These are phyloP conservation scores for Oryctes rhinoceros DNA, from an alignment of 1,140 invertebrate genomes.

Conservation along the genomic window DNA sequence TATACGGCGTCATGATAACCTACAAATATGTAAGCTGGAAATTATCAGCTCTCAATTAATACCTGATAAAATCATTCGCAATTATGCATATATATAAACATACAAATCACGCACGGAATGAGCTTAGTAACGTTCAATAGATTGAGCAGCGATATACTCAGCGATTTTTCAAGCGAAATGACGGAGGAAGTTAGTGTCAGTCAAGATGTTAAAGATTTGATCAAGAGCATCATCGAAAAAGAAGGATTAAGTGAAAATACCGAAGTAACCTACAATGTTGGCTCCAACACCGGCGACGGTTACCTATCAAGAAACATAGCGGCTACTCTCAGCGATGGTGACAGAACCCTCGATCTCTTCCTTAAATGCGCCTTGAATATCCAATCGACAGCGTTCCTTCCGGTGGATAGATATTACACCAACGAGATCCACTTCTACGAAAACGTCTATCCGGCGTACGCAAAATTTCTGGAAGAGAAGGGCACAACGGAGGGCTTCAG, in stretches of 20 bases:
- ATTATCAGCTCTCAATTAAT: background rate
- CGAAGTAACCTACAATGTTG: background rate
- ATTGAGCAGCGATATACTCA: background rate
- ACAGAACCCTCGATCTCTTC: background rate
- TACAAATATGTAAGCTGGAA: too few relatives aligned
- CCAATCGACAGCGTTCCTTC: background rate
- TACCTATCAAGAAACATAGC: background rate
- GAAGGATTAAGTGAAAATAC: background rate
- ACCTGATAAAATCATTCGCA: background rate
- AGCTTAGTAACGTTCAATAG: background rate
- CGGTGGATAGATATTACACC: background rate
- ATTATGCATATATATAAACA: too few relatives aligned
- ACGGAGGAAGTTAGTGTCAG: background rate
- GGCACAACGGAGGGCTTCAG: slow-evolving; percentile 45
- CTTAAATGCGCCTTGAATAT: slow-evolving; percentile 4
- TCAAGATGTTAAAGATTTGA: background rate
- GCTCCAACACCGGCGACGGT: background rate
- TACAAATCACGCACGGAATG: too few relatives aligned
- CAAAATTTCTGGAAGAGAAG: background rate
- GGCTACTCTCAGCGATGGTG: background rate
- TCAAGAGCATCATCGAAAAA: background rate
- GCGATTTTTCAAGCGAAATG: background rate
- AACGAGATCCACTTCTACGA: slow-evolving; percentile 34
- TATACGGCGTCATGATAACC: too few relatives aligned
- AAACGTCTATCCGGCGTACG: background rate